Percentiles rank a stretch among this genome's conserved stretches.
These are phyloP conservation scores for Trichechus manatus DNA, from an alignment of 2,113 vertebrate genomes.

Conservation along the genomic window DNA sequence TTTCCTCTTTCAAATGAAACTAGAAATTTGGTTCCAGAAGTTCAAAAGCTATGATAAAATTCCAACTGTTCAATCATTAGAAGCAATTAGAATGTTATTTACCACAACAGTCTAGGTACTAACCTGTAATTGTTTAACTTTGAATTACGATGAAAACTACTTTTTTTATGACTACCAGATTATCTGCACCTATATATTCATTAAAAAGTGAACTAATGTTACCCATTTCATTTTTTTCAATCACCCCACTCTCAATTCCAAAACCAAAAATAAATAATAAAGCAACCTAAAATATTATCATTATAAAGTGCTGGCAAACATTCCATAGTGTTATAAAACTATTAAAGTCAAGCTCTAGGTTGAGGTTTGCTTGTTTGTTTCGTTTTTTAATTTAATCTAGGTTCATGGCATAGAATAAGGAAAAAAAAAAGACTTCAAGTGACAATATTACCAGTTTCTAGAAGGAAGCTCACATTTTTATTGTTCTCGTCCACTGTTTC, in stretches of 20 bases:
- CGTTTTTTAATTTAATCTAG: constrained; percentile 49
- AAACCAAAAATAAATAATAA: constrained; percentile 40
- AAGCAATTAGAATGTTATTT: constrained; percentile 45
- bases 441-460: constrained; percentile 22
- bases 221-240: not conserved
- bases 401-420: constrained; percentile 43
- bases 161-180: constrained; percentile 11
- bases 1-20: constrained; percentile 50
- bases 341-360: not conserved
- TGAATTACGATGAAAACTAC: constrained; percentile 46
- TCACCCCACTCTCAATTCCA: not conserved
- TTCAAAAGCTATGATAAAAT: constrained; percentile 50
- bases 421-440: constrained; percentile 42
- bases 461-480: constrained; percentile 22
- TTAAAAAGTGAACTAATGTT: constrained; percentile 1
- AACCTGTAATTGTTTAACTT: constrained; percentile 17
- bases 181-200: not conserved
- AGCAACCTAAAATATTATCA: not conserved
- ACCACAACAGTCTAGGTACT: not conserved
- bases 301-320: not conserved
- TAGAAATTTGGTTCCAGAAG: constrained; percentile 44
- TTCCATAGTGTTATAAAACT: not conserved
- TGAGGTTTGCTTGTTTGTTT: not conserved
- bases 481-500: constrained; percentile 32
- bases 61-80: constrained; percentile 21